phyloP scores from a whole-genome alignment of 2,888 invertebrate species.

The Mesorhabditis sp. region DNA sequence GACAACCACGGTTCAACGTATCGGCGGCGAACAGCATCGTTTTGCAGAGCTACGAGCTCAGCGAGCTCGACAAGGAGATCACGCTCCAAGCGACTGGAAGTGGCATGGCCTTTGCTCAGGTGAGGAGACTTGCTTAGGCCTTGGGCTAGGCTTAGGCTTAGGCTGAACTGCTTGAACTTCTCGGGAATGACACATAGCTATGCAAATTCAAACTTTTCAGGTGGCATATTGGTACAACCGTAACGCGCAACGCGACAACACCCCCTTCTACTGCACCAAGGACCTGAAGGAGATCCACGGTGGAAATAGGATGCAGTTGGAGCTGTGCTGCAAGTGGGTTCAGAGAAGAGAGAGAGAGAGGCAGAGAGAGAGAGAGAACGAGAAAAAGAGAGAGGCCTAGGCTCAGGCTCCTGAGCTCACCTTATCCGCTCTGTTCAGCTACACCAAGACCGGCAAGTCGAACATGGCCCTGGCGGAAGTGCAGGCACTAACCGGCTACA shows the following conservation, averaged over 20 bases:
- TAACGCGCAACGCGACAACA: slow-evolving; percentile 61
- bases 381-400: neutral
- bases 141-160: neutral
- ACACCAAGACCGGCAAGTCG: slow-evolving; percentile 49
- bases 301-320: slow-evolving; percentile 50
- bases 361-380: neutral
- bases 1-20: slow-evolving; percentile 43
- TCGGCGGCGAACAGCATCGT: slow-evolving; percentile 65
- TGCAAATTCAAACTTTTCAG: slow-evolving; percentile 15
- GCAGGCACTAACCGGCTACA: slow-evolving; percentile 46
- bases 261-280: slow-evolving; percentile 54
- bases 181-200: too few relatives aligned
- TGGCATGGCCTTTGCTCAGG: slow-evolving; percentile 67
- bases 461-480: slow-evolving; percentile 62
- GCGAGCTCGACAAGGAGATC: slow-evolving; percentile 60
- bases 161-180: neutral
- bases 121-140: slow-evolving; percentile 1
- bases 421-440: slow-evolving; percentile 36
- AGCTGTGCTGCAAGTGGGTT: slow-evolving; percentile 58
- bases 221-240: slow-evolving; percentile 78
- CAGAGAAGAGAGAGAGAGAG: neutral
- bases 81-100: slow-evolving; percentile 75
- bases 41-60: slow-evolving; percentile 72
- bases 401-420: neutral
- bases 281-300: slow-evolving; percentile 49